Percentiles rank a stretch among this genome's conserved stretches.
These are phyloP conservation scores for Oedothorax gibbosus DNA, from an alignment of 1,140 invertebrate species.

Conservation along the genomic window DNA sequence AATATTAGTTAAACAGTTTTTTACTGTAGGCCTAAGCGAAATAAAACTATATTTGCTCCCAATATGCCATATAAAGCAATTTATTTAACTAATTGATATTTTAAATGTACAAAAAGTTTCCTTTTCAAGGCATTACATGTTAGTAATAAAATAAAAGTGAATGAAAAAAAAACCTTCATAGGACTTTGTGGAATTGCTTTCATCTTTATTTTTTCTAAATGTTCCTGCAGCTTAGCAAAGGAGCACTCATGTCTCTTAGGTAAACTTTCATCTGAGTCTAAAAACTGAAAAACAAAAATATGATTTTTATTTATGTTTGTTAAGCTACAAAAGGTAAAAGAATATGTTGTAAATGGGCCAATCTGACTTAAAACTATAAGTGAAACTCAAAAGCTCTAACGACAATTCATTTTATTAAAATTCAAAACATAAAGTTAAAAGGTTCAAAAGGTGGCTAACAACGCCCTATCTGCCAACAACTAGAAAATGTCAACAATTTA, in stretches of 20 bases:
- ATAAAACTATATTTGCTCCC: background rate
- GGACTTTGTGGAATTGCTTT: background rate
- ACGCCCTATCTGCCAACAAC: background rate
- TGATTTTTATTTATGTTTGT: background rate
- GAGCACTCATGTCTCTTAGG: conserved; percentile 32
- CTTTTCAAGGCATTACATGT: background rate
- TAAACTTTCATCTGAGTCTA: background rate
- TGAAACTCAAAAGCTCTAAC: background rate
- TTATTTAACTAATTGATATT: background rate
- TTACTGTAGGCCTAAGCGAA: background rate
- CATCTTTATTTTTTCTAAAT: background rate
- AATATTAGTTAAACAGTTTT: background rate
- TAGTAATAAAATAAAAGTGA: background rate
- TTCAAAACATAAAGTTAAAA: background rate
- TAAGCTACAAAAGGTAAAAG: background rate
- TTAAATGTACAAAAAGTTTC: background rate
- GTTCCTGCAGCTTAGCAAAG: conserved; percentile 18
- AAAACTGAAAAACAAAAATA: background rate
- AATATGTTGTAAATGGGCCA: too few species aligned
- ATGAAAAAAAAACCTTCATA: background rate
- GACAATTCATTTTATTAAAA: background rate
- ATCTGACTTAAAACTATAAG: too few species aligned
- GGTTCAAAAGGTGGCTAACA: too few species aligned
- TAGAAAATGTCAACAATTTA: too few species aligned
- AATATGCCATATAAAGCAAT: background rate